A percentile compares a stretch with the other conserved stretches of the same genome.
Conservation (phyloP, 2,888 invertebrate species). For the Dasypolia templi region DNA sequence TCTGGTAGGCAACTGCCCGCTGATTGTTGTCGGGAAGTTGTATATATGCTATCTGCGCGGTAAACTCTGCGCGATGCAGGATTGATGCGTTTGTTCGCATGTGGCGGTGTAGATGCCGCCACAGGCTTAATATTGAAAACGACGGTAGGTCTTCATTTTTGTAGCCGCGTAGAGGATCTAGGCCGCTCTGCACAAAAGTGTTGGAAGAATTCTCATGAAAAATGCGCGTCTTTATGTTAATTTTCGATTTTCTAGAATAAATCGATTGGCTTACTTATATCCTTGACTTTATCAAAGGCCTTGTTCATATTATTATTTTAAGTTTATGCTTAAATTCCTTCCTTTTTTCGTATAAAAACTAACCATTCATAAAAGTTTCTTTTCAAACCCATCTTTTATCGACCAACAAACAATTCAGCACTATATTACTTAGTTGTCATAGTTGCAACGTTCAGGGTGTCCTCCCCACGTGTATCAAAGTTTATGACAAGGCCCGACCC, state of each 20-base stretch:
- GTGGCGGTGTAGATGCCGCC: too few relatives aligned
- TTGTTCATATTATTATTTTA: neutral
- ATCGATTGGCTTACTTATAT: neutral
- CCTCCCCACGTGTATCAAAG: constrained; percentile 75
- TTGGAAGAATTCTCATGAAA: neutral
- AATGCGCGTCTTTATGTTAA: neutral
- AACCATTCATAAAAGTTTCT: neutral
- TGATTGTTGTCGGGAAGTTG: too few relatives aligned
- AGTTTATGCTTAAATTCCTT: neutral
- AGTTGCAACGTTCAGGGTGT: constrained; percentile 60
- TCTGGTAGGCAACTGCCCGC: too few relatives aligned
- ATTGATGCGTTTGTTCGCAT: too few relatives aligned
- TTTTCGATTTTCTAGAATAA: neutral
- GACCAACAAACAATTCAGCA: constrained; percentile 32
- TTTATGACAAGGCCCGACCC: constrained; percentile 79
- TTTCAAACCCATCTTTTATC: constrained; percentile 19
- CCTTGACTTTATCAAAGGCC: neutral
- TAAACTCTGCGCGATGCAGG: too few relatives aligned
- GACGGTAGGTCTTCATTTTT: neutral
- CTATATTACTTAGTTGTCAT: constrained; percentile 42
- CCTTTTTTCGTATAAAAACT: too few relatives aligned
- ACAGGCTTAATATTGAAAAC: too few relatives aligned
- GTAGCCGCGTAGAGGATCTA: neutral
- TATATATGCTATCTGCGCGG: too few relatives aligned
- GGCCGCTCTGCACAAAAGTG: neutral